These are phyloP conservation scores for Chelon labrosus DNA, from an alignment of 2,797 vertebrate genomes.

Conservation along the genomic window DNA sequence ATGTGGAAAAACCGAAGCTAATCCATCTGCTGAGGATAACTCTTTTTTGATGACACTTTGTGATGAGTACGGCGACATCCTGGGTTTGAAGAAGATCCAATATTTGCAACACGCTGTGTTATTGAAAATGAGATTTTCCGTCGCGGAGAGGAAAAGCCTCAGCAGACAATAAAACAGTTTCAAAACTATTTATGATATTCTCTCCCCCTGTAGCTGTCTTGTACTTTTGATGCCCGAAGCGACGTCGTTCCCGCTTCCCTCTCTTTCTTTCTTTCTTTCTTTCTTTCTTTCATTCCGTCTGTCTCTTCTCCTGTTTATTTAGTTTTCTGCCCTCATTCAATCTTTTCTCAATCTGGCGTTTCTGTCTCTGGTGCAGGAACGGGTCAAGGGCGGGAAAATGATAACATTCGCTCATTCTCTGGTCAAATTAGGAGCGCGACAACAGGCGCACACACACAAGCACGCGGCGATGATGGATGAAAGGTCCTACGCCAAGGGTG, in stretches of 20 bases:
- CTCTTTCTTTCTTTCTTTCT: constrained; percentile 9
- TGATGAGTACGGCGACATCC: constrained; percentile 49
- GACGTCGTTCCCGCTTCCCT: constrained; percentile 1
- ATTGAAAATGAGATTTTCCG: constrained; percentile 63
- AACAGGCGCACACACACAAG: constrained; percentile 43
- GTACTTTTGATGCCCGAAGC: constrained; percentile 45
- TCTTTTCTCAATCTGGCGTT: constrained; percentile 66
- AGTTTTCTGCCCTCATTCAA: constrained; percentile 62
- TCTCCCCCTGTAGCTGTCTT: constrained; percentile 20
- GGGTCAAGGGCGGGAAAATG: constrained; percentile 81
- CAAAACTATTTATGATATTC: constrained; percentile 59
- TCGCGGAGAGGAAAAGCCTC: constrained; percentile 39
- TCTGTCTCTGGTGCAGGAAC: constrained; percentile 58
- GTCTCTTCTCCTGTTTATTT: constrained; percentile 49
- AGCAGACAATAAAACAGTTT: constrained; percentile 45
- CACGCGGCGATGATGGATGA: constrained; percentile 70
- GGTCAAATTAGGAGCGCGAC: constrained; percentile 69
- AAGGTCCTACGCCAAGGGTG: constrained; percentile 60
- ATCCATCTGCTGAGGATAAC: constrained; percentile 58
- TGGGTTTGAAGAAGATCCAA: constrained; percentile 46
- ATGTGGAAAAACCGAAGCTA: constrained; percentile 57
- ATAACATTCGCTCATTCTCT: constrained; percentile 80
- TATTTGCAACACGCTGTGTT: constrained; percentile 57
- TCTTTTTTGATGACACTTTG: constrained; percentile 54
- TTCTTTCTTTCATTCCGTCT: not conserved